Percentiles rank a stretch among this genome's conserved stretches.
Evolutionary conservation across 1,140 invertebrate genomes (phyloP).

Genomic region (Lepidurus couesii): DNA sequence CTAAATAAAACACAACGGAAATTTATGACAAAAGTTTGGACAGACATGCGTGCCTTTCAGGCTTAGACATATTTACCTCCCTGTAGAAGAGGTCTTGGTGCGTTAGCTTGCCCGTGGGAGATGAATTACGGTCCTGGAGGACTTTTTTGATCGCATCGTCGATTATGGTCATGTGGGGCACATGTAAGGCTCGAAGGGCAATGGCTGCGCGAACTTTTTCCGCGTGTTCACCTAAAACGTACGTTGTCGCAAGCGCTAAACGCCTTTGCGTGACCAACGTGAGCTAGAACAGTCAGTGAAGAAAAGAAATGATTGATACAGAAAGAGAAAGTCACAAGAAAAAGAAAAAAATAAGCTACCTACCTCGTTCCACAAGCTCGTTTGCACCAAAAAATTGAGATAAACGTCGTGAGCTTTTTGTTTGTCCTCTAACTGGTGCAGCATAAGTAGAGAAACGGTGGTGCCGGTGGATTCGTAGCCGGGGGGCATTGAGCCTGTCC

Average conservation of each 20-base stretch:
- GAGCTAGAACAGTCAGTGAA: constrained; percentile 45
- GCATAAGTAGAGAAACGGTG: constrained; percentile 63
- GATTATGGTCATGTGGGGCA: constrained; percentile 52
- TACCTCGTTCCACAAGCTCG: constrained; percentile 3
- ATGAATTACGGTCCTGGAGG: constrained; percentile 46
- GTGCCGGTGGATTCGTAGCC: constrained; percentile 39
- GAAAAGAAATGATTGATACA: background rate
- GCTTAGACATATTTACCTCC: constrained; percentile 52
- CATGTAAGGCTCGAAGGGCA: constrained; percentile 59
- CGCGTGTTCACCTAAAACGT: constrained; percentile 61
- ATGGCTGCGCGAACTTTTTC: constrained; percentile 70
- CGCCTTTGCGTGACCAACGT: constrained; percentile 53
- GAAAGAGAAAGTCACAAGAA: constrained; percentile 11
- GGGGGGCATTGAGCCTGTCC: constrained; percentile 51
- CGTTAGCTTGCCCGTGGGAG: constrained; percentile 53
- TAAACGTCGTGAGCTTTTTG: constrained; percentile 68
- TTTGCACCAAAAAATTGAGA: constrained; percentile 59
- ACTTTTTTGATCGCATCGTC: constrained; percentile 56
- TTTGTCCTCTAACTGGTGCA: constrained; percentile 78
- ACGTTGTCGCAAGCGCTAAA: constrained; percentile 56
- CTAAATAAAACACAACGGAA: background rate
- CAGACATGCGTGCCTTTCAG: constrained; percentile 36
- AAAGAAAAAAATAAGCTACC: constrained; percentile 25
- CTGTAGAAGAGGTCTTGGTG: constrained; percentile 66
- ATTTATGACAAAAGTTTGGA: constrained; percentile 19